Conservation (phyloP, 2,113 vertebrate genomes). For the Prietella phreatophila region DNA sequence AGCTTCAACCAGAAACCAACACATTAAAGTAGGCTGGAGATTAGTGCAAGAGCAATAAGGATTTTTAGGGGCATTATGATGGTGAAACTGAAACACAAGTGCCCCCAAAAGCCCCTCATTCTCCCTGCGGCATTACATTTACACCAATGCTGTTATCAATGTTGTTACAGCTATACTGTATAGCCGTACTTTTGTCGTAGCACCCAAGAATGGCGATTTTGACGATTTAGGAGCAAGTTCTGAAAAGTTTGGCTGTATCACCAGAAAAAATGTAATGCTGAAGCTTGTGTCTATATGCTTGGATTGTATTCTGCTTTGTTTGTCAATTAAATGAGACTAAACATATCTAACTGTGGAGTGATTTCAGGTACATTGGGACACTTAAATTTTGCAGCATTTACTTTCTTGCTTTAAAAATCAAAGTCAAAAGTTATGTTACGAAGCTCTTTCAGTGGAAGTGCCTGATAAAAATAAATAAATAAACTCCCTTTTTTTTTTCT, state of each 20-base stretch:
- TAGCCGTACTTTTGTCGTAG: neutral
- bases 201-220: too few relatives aligned
- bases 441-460: neutral
- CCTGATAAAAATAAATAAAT: neutral
- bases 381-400: neutral
- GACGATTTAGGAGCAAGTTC: neutral
- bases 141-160: neutral
- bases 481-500: too few relatives aligned
- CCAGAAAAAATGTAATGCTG: neutral
- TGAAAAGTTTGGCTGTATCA: neutral
- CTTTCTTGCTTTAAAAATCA: neutral
- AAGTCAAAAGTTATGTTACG: neutral
- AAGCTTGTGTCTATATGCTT: neutral
- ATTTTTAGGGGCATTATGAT: slow-evolving; percentile 97
- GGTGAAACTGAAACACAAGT: slow-evolving; percentile 85
- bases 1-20: neutral
- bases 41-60: slow-evolving; percentile 93
- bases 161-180: neutral
- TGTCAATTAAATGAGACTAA: neutral
- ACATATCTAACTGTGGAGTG: neutral
- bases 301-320: neutral
- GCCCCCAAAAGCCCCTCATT: slow-evolving; percentile 95
- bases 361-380: neutral
- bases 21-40: slow-evolving; percentile 55
- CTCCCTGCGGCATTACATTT: slow-evolving; percentile 78